Evolutionary conservation across 2,888 invertebrate genomes (phyloP).

Genomic region (Melinaea menophilus): DNA sequence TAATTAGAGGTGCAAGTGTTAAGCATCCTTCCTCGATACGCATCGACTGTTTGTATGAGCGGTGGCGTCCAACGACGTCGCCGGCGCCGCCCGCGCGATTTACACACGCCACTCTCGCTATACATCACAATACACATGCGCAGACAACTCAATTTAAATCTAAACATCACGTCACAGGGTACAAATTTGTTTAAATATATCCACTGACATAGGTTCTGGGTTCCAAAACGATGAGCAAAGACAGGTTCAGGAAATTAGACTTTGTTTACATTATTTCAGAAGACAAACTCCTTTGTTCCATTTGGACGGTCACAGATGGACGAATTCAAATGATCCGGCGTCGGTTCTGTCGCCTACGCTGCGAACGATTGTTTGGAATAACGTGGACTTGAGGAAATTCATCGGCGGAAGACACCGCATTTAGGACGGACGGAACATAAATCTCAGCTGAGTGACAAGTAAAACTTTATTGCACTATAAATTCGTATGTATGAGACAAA

Average conservation of each 20-base stretch:
- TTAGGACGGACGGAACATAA: slow-evolving; percentile 68
- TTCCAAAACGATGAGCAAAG: slow-evolving; percentile 24
- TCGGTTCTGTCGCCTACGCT: slow-evolving; percentile 59
- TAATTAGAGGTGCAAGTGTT: slow-evolving; percentile 74
- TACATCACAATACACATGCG: slow-evolving; percentile 38
- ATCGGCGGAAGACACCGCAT: slow-evolving; percentile 75
- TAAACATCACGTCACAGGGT: slow-evolving; percentile 33
- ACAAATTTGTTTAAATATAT: slow-evolving; percentile 24
- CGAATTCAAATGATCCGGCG: slow-evolving; percentile 56
- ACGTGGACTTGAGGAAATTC: slow-evolving; percentile 73
- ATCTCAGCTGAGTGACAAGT: slow-evolving; percentile 73
- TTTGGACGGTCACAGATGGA: slow-evolving; percentile 58
- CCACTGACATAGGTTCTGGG: slow-evolving; percentile 6
- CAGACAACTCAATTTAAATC: slow-evolving; percentile 35
- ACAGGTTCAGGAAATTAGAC: slow-evolving; percentile 69
- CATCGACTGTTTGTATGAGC: slow-evolving; percentile 63
- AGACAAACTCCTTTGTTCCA: slow-evolving; percentile 69
- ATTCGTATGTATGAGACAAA: slow-evolving; percentile 68
- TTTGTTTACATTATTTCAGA: slow-evolving; percentile 67
- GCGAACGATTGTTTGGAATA: slow-evolving; percentile 54
- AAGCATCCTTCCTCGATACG: slow-evolving; percentile 73
- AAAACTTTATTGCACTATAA: slow-evolving; percentile 74
- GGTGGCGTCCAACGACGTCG: slow-evolving; percentile 67
- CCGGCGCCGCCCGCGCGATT: slow-evolving; percentile 73
- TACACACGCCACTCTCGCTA: slow-evolving; percentile 44